Evolutionary conservation across 2,113 vertebrate species (phyloP), one percentile per base, ranked within the genome.

Genomic region (Carassius auratus): DNA sequence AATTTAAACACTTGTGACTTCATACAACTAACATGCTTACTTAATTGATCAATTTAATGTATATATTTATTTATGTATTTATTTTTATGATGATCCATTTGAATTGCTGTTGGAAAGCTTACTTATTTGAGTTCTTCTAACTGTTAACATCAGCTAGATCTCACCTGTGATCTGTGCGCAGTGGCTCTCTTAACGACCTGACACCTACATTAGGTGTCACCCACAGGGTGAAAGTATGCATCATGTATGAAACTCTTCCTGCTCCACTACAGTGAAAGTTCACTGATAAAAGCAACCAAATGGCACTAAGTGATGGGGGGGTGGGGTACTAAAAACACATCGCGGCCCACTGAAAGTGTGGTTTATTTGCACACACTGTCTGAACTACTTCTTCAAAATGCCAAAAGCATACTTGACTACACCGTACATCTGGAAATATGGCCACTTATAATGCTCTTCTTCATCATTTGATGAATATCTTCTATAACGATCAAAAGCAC

Each of bases 201-300:
- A 87, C 48, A 77, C 69, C 69, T 12, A 5, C 61, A 66, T 15
- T 45, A 50, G 38, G 23, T 42, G 23, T 80, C 42, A 75, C 23
- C 33, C 57, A 36, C 84, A 80, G 45, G 78, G 78, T 83, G 42
- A 45, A 48, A 76, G 23, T 19, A 6, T 50, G 21, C 38, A 33
- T 62, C 62, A 33, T 59, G 77, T 55, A 68, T 75, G 21, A 61
- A 45, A 48, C 33, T 10, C 6, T 68, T 30, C 68, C 57, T 66
- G 45, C 59, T 74, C 10, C 64, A 33, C 62, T 83, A 21, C 36
- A 74, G 68, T 57, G 38, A 81, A 61, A 64, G 80, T 69, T 69
- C 80, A 79, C 8, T 23, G 57, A 83, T 88, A 85, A 83, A 69
- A 69, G 80, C 80, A 69, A 66, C 78, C 15, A 48, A 75, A 75